Conservation (phyloP, 1,140 invertebrate genomes). For the Psix sp. region DNA sequence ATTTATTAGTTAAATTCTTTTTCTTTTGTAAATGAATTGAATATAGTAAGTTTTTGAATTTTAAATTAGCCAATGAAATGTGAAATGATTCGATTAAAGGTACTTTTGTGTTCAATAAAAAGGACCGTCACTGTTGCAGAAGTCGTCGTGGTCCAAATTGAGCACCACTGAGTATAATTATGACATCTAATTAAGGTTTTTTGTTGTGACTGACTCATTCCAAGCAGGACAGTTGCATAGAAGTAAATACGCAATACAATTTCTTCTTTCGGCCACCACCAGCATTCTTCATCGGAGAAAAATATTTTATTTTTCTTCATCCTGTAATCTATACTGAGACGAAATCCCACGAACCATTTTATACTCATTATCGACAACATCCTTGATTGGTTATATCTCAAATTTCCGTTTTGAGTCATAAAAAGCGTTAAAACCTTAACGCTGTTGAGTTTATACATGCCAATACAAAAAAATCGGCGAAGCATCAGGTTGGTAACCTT, state of each 20-base stretch:
- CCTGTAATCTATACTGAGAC: conserved; percentile 12
- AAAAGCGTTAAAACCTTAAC: no score
- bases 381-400: no score
- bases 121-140: no score
- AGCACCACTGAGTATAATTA: conserved; percentile 74
- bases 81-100: no score
- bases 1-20: no score
- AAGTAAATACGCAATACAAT: conserved; percentile 44
- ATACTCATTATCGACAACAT: background rate
- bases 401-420: no score
- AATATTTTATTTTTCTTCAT: conserved; percentile 63
- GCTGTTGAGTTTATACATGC: no score
- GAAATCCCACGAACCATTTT: background rate
- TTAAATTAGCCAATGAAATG: no score
- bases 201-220: conserved; percentile 68
- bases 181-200: conserved; percentile 77
- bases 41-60: no score
- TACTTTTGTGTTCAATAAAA: no score
- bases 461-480: background rate
- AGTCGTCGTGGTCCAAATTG: conserved; percentile 44
- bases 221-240: conserved; percentile 56
- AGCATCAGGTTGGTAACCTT: conserved; percentile 1
- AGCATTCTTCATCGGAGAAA: conserved; percentile 44
- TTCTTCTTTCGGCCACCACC: conserved; percentile 65
- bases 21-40: no score